Evolutionary conservation across 2,113 vertebrate species (phyloP).

Genomic region (Phyllostomus hastatus): DNA sequence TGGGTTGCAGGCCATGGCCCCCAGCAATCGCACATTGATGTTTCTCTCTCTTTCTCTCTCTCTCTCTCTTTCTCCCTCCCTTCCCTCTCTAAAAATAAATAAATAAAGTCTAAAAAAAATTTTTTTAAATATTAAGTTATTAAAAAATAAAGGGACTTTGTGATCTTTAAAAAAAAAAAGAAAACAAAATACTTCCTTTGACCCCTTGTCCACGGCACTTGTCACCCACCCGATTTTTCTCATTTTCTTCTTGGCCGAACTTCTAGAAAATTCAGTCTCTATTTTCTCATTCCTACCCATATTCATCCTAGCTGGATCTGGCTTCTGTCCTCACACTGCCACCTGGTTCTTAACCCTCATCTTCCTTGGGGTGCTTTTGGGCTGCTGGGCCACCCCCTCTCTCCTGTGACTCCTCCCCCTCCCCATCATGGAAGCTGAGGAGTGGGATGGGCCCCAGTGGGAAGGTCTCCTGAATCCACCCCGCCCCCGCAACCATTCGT

Average conservation of each 20-base stretch:
- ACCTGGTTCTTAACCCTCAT: not conserved
- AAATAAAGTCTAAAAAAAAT: too few species aligned
- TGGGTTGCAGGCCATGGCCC: too few species aligned
- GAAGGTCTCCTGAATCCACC: not conserved
- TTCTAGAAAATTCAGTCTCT: not conserved
- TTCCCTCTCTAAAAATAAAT: too few species aligned
- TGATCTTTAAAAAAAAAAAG: too few species aligned
- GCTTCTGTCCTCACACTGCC: not conserved
- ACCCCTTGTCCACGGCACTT: not conserved
- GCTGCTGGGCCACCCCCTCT: not conserved
- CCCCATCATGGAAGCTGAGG: not conserved
- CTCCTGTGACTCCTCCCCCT: not conserved
- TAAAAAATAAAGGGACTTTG: too few species aligned
- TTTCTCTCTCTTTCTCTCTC: too few species aligned
- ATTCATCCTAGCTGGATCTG: not conserved
- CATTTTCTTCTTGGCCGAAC: not conserved
- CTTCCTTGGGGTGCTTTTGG: not conserved
- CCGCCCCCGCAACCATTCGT: not conserved
- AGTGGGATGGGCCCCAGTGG: not conserved
- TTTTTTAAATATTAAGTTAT: too few species aligned
- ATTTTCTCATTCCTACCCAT: not conserved
- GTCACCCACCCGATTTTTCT: not conserved
- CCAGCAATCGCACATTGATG: too few species aligned
- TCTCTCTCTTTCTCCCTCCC: too few species aligned
- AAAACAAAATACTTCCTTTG: too few species aligned